phyloP scores from a whole-genome alignment of 2,797 vertebrate genomes.

The Nyctibius grandis region DNA sequence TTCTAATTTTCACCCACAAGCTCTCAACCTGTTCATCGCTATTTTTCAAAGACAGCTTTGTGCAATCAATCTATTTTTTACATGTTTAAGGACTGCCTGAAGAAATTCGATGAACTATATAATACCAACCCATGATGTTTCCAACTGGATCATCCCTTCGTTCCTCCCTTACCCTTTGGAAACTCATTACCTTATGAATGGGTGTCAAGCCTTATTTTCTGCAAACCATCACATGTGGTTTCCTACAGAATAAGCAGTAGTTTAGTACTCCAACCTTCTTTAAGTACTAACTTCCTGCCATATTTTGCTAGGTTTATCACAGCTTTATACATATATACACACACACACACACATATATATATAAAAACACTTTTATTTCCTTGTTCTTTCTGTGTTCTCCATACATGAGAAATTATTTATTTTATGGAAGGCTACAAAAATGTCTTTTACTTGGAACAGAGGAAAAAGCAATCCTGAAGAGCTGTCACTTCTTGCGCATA shows the following conservation, averaged over 20 bases:
- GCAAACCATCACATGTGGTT: neutral
- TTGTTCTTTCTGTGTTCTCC: neutral
- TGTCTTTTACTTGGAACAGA: neutral
- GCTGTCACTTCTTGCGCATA: neutral
- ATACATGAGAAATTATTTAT: neutral
- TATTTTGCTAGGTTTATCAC: neutral
- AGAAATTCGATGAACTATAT: neutral
- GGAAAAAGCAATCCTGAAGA: neutral
- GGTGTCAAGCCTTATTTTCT: neutral
- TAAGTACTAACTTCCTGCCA: neutral
- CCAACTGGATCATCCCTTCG: neutral
- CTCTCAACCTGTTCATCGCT: neutral
- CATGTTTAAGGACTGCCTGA: neutral
- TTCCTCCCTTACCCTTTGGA: neutral
- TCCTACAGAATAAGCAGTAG: neutral
- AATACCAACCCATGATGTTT: neutral
- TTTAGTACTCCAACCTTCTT: neutral
- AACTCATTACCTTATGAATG: neutral
- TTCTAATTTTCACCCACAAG: neutral
- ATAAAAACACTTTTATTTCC: neutral
- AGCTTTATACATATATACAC: no score
- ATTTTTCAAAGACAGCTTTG: neutral
- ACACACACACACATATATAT: no score
- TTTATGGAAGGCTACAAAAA: neutral
- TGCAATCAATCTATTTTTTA: neutral